Evolutionary conservation across 1,140 invertebrate genomes (phyloP), one percentile per base, ranked within the genome.

Genomic region (Panagrolaimus sp.): DNA sequence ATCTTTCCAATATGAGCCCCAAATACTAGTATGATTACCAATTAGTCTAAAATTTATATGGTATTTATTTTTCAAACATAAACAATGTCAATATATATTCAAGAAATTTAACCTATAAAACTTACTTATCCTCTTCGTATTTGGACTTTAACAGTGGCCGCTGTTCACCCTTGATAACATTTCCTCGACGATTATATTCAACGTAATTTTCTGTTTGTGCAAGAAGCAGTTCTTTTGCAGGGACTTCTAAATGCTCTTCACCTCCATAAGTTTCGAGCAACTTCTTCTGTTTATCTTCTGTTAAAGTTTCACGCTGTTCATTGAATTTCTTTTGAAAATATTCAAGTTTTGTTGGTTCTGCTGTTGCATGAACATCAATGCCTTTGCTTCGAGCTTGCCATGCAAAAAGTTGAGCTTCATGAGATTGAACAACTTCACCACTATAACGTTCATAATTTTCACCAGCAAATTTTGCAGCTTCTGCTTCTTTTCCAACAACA

Each of bases 281-380:
- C 73, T 88, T 89, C 71, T 89, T 86, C 75, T 91, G 90, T 10
- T 89, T 87, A 32, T 84, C 88, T 21, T 74, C 69, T 83, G 96
- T 94, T 63, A 92, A 89, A 71, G 92, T 89, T 28, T 91, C 90
- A 81, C 92, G 93, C 80, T 94, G 92, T 43, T 90, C 88, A 69
- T 91, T 89, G 81, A 92, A 98, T 82, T 96, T 91, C 68, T 90
- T 88, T 78, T 95, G 89, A 14, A 98, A 83, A 68, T 94, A 83
- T 83, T 97, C 95, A 32, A 98, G 84, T 86, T 97, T 97, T 7
- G 96, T 98, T 0, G 96, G 96, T 84, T 98, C 95, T 14, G 95
- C 95, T 66, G 96, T 87, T 32, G 97, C 86, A 86, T 98, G 93
- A 5, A 98, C 92, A 85, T 98, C 94, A 0, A 97, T 89, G 24